Evolutionary conservation across 1,140 invertebrate species (phyloP).

Genomic region (Campodea augens): DNA sequence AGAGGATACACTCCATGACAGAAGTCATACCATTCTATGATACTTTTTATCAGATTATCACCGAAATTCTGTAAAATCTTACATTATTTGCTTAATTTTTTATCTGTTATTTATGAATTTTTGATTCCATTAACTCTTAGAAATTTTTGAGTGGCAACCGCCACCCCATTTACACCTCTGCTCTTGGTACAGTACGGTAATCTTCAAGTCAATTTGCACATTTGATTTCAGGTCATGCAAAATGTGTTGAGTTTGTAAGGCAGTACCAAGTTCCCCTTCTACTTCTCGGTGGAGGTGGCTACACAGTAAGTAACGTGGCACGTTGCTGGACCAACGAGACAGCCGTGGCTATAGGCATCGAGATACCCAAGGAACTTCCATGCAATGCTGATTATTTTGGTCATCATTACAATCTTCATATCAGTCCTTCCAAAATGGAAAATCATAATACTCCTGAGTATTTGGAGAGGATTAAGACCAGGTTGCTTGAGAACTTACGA

Average conservation of each 20-base stretch:
- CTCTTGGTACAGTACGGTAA: too few species aligned
- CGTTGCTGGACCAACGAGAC: constrained; percentile 48
- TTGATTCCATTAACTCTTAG: too few species aligned
- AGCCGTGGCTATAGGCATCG: constrained; percentile 31
- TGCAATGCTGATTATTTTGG: constrained; percentile 33
- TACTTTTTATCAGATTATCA: too few species aligned
- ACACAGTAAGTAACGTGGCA: constrained; percentile 44
- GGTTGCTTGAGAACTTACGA: constrained; percentile 89
- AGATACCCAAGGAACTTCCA: constrained; percentile 31
- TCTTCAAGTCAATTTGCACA: too few species aligned
- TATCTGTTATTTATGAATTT: too few species aligned
- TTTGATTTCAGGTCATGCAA: constrained; percentile 33
- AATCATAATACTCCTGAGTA: constrained; percentile 94
- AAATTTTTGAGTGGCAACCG: too few species aligned
- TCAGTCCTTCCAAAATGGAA: constrained; percentile 36
- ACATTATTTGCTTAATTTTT: too few species aligned
- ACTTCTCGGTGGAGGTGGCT: constrained; percentile 42
- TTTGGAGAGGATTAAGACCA: constrained; percentile 87
- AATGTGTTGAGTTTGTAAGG: constrained; percentile 43
- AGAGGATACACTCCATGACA: too few species aligned
- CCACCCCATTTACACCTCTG: too few species aligned
- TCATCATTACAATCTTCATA: constrained; percentile 32
- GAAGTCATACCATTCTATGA: too few species aligned
- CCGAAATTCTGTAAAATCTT: too few species aligned
- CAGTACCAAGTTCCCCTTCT: constrained; percentile 36